These are phyloP conservation scores for Coremacera marginata DNA, from an alignment of 2,888 invertebrate genomes.

Conservation along the genomic window DNA sequence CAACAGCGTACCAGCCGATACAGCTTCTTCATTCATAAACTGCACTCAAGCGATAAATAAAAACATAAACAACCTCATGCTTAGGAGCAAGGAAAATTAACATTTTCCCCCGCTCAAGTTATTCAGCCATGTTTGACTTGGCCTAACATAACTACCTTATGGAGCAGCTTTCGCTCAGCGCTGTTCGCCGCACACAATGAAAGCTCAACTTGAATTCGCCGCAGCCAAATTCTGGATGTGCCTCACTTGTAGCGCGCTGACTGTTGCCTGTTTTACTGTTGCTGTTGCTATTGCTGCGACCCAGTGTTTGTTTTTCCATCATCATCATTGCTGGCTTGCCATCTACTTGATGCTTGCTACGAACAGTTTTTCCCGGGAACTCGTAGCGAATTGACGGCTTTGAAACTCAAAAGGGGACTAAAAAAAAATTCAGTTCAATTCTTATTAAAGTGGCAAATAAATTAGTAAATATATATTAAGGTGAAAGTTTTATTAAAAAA, in stretches of 20 bases:
- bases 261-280: background rate
- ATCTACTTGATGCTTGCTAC: conserved; percentile 60
- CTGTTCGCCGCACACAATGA: background rate
- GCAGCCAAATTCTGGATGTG: background rate
- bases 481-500: background rate
- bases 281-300: conserved; percentile 11
- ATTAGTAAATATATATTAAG: background rate
- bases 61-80: background rate
- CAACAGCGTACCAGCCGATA: background rate
- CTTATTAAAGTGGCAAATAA: background rate
- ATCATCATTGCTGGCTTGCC: background rate
- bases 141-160: background rate
- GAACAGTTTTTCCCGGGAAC: conserved; percentile 71
- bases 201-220: conserved; percentile 23
- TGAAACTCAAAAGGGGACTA: conserved; percentile 35
- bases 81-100: background rate
- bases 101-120: background rate
- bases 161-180: background rate
- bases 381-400: conserved; percentile 60
- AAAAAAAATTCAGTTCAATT: background rate
- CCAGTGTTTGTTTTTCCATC: conserved; percentile 1
- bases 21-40: conserved; percentile 25
- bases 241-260: conserved; percentile 1
- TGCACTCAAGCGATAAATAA: background rate
- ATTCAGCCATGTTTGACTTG: background rate